A percentile compares a stretch with the other conserved stretches of the same genome.
These are phyloP conservation scores for Phenganax subtilis DNA, from an alignment of 92 coral and sea anemone species.

Conservation along the genomic window DNA sequence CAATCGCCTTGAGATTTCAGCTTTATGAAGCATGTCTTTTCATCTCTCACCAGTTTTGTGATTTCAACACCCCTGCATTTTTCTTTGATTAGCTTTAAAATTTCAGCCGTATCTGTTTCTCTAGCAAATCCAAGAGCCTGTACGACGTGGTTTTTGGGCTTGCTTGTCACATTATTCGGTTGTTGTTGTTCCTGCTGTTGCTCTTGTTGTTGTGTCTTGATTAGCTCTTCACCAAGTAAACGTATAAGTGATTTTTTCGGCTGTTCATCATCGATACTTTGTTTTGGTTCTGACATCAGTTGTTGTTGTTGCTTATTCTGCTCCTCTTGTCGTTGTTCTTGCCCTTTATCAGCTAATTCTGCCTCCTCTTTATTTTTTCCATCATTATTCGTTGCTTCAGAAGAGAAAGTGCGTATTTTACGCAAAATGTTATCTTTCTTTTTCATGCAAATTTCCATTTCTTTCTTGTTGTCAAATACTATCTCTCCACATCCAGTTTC, in stretches of 20 bases:
- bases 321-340: neutral
- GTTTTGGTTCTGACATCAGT: neutral
- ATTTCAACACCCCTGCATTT: conserved; percentile 8
- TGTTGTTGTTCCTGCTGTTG: conserved; percentile 22
- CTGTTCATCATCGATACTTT: neutral
- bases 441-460: neutral
- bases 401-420: neutral
- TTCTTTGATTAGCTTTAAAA: neutral
- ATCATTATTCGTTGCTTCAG: neutral
- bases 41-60: conserved; percentile 1
- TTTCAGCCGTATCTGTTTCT: neutral
- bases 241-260: neutral
- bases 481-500: conserved; percentile 1
- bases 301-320: neutral
- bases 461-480: neutral
- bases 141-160: neutral
- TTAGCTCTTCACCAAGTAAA: neutral
- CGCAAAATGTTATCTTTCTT: neutral
- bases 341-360: neutral
- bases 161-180: neutral
- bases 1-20: conserved; percentile 9
- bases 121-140: neutral
- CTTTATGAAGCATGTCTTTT: neutral
- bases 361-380: neutral
- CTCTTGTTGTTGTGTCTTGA: neutral